Evolutionary conservation across 2,797 vertebrate genomes (phyloP), one percentile per base, ranked within the genome.

Genomic region (Danio kyathit): DNA sequence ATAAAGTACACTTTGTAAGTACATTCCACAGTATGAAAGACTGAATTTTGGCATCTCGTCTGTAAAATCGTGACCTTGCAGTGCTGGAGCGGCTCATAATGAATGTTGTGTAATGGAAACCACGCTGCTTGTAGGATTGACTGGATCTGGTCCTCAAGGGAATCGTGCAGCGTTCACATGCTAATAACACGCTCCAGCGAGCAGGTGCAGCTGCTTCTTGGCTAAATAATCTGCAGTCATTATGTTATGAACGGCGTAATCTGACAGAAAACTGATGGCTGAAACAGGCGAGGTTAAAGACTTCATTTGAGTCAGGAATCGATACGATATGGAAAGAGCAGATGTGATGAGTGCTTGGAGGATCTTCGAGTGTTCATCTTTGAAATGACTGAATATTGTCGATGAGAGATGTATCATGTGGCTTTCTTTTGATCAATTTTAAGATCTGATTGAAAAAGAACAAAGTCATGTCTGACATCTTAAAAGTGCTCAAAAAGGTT

Each of bases 151-250:
- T 59, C 51, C 78, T 66, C 61, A 3, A 43, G 74, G 61, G 63
- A 65, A 73, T 29, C 6, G 6, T 16, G 61, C 46, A 64, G 52
- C 52, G 64, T 72, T 79, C 80, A 43, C 61, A 69, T 54, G 79
- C 70, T 81, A 79, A 83, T 81, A 77, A 83, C 79, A 86, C 40
- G 74, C 79, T 79, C 59, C 38, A 76, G 16, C 41, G 38, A 59
- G 49, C 70, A 72, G 71, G 74, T 72, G 79, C 64, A 65, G 69
- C 66, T 77, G 48, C 61, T 63, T 56, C 54, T 49, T 46, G 71
- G 51, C 5, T 6, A 72, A 77, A 76, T 84, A 59, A 84, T 84
- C 63, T 78, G 49, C 19, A 46, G 51, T 83, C 74, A 83, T 78
- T 82, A 80, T 67, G 54, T 67, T 74, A 83, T 78, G 65, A 75